A percentile compares a stretch with the other conserved stretches of the same genome.
phyloP scores from a whole-genome alignment of 2,888 invertebrate genomes.

The Limnephilus lunatus region DNA sequence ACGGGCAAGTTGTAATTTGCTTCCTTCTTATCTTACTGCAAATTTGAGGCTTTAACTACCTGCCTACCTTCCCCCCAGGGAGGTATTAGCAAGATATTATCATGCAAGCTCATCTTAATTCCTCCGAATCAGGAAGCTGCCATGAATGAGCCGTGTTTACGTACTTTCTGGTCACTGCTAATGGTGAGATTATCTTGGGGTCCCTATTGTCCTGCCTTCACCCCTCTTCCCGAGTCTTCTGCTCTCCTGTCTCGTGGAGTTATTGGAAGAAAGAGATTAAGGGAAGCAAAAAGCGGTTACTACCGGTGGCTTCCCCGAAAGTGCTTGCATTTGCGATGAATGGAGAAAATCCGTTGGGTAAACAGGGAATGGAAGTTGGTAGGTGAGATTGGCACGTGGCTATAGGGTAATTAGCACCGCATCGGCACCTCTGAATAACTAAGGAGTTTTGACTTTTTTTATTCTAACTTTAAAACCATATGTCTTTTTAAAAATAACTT shows the following conservation, averaged over 20 bases:
- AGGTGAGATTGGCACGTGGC: neutral
- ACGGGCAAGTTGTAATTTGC: neutral
- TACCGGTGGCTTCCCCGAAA: slow-evolving; percentile 24
- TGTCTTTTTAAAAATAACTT: too few species aligned
- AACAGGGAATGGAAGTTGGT: neutral
- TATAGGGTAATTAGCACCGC: neutral
- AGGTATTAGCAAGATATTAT: neutral
- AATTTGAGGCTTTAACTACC: neutral
- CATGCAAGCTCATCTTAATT: slow-evolving; percentile 8
- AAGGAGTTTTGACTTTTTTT: neutral
- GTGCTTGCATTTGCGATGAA: neutral
- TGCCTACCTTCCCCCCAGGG: neutral
- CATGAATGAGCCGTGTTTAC: neutral
- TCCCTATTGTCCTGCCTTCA: neutral
- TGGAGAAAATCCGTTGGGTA: slow-evolving; percentile 24
- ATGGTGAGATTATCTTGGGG: slow-evolving; percentile 14
- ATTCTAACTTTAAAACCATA: too few species aligned
- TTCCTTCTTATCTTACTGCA: neutral
- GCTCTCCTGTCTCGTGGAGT: slow-evolving; percentile 3
- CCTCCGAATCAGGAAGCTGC: slow-evolving; percentile 30
- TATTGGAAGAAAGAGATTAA: slow-evolving; percentile 5
- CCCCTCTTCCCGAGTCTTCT: neutral
- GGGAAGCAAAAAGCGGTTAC: slow-evolving; percentile 11
- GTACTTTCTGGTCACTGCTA: slow-evolving; percentile 35
- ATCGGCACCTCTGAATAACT: neutral